Percentiles rank a stretch among this genome's conserved stretches.
Conservation (phyloP, 2,113 vertebrate genomes). For the Paradoxurus hermaphroditus region DNA sequence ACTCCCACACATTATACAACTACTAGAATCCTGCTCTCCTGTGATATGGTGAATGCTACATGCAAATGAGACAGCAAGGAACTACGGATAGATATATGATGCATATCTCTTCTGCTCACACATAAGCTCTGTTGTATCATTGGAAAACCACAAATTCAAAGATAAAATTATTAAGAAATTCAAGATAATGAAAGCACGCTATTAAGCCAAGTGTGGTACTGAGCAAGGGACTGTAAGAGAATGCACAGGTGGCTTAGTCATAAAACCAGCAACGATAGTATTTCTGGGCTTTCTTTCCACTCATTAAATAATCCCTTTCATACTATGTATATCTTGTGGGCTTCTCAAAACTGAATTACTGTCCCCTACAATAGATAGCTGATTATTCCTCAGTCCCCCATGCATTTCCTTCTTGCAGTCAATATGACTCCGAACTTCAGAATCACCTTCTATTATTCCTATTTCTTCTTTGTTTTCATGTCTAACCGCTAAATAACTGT, state of each 20-base stretch:
- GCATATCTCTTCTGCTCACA: background rate
- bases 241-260: background rate
- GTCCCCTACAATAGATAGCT: background rate
- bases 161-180: background rate
- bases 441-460: background rate
- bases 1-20: background rate
- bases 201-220: background rate
- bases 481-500: background rate
- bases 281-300: background rate
- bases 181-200: background rate
- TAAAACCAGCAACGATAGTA: background rate
- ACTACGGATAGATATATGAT: fast-evolving
- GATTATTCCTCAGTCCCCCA: background rate
- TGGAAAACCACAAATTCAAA: background rate
- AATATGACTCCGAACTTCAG: background rate
- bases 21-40: background rate
- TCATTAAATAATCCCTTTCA: background rate
- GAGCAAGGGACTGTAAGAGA: background rate
- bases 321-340: background rate
- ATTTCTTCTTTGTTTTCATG: background rate
- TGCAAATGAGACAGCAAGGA: background rate
- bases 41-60: fast-evolving
- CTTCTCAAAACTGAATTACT: background rate
- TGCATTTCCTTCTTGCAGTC: background rate
- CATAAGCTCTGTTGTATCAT: fast-evolving